Percentiles rank a stretch among this genome's conserved stretches.
Conservation (phyloP, 1,140 invertebrate species). For the Sycophaga agraensis region DNA sequence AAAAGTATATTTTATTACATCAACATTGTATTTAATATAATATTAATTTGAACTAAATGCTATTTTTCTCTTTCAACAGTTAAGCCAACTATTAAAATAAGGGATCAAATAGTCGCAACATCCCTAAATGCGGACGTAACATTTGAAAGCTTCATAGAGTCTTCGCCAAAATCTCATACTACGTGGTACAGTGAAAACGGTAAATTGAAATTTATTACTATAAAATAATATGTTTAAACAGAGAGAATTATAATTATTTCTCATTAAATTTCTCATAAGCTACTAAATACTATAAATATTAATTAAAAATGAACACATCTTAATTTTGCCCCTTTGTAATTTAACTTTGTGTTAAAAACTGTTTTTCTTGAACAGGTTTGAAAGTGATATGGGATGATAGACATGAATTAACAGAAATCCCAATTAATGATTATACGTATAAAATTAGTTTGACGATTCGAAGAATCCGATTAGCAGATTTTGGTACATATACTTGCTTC, state of each 20-base stretch:
- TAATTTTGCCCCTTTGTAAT: too few species aligned
- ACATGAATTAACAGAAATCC: constrained; percentile 66
- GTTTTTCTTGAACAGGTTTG: constrained; percentile 58
- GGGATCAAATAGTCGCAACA: constrained; percentile 77
- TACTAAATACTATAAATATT: too few species aligned
- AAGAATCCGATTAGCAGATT: constrained; percentile 69
- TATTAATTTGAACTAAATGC: neutral
- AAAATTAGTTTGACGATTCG: constrained; percentile 77
- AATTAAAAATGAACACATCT: too few species aligned
- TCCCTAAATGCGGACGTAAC: constrained; percentile 76
- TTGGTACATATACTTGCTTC: constrained; percentile 72
- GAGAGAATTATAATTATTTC: too few species aligned
- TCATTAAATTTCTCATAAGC: too few species aligned
- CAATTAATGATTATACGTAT: constrained; percentile 70
- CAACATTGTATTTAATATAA: neutral
- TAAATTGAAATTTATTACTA: constrained; percentile 45
- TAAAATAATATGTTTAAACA: too few species aligned
- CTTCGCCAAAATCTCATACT: constrained; percentile 80
- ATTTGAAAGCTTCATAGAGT: constrained; percentile 79
- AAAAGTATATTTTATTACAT: too few species aligned
- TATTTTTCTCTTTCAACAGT: constrained; percentile 58
- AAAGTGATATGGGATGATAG: constrained; percentile 71
- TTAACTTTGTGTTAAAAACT: too few species aligned
- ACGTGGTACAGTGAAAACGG: constrained; percentile 78
- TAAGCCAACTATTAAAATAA: constrained; percentile 78